phyloP scores from a whole-genome alignment of 2,888 invertebrate genomes.

The Agrilus cyanescens region DNA sequence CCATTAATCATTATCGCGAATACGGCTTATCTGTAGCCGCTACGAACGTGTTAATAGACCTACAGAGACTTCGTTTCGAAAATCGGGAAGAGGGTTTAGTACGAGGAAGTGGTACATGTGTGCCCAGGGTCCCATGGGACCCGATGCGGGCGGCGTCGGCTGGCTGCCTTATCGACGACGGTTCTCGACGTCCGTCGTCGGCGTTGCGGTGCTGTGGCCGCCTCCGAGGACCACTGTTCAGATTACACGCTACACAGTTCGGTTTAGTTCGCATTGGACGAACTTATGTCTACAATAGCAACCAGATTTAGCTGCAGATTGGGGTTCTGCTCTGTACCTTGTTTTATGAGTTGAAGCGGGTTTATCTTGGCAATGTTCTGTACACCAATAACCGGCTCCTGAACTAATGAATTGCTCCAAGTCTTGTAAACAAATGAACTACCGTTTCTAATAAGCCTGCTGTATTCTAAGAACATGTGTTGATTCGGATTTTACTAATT shows the following conservation, averaged over 20 bases:
- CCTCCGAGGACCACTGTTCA: conserved; percentile 31
- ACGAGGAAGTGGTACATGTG: conserved; percentile 35
- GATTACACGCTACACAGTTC: conserved; percentile 33
- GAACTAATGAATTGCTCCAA: too few relatives aligned
- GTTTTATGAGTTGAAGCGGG: conserved; percentile 11
- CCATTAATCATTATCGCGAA: conserved; percentile 24
- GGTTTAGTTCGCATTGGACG: conserved; percentile 29
- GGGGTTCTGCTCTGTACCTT: conserved; percentile 16
- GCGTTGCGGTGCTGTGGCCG: conserved; percentile 12
- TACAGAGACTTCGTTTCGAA: conserved; percentile 22
- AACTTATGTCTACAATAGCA: conserved; percentile 31
- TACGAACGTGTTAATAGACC: conserved; percentile 31
- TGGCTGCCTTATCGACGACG: conserved; percentile 31
- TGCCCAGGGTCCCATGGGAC: conserved; percentile 30
- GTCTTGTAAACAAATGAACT: too few relatives aligned
- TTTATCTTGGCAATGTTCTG: conserved; percentile 9
- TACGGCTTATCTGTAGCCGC: conserved; percentile 24
- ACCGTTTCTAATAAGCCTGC: too few relatives aligned
- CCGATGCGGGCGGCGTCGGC: conserved; percentile 7
- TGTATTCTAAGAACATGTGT: too few relatives aligned
- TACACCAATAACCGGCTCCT: conserved; percentile 3
- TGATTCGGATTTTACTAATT: too few relatives aligned
- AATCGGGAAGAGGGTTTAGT: conserved; percentile 22
- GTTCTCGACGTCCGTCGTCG: too few relatives aligned
- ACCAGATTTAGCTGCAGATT: conserved; percentile 25